phyloP scores from a whole-genome alignment of 2,888 invertebrate genomes.

The Lasioglossum lativentre region DNA sequence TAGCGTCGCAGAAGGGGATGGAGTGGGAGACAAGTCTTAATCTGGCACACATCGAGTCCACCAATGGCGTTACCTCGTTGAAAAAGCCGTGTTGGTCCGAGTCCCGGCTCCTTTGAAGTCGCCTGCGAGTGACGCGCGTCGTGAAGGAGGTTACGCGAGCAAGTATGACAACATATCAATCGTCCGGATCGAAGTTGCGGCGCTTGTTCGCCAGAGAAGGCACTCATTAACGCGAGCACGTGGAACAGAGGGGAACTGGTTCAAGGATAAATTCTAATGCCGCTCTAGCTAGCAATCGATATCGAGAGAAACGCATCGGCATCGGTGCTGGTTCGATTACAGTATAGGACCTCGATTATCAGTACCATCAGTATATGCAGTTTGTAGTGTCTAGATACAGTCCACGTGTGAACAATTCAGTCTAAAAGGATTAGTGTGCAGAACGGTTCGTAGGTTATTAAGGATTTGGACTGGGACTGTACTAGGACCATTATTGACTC shows the following conservation, averaged over 20 bases:
- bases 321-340: too few species aligned
- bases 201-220: constrained; percentile 8
- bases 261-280: constrained; percentile 57
- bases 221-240: constrained; percentile 34
- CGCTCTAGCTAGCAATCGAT: constrained; percentile 43
- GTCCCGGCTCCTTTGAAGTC: constrained; percentile 21
- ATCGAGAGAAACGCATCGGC: constrained; percentile 36
- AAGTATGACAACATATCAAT: constrained; percentile 26
- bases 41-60: neutral
- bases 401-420: too few species aligned
- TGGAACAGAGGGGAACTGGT: constrained; percentile 40
- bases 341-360: too few species aligned
- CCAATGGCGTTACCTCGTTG: neutral
- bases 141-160: constrained; percentile 1
- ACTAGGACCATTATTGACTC: too few species aligned
- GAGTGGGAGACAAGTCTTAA: too few species aligned
- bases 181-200: constrained; percentile 6
- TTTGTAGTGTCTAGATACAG: too few species aligned
- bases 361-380: too few species aligned
- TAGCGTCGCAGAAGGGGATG: too few species aligned
- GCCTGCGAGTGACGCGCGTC: neutral
- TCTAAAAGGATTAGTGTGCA: too few species aligned
- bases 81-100: neutral
- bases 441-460: too few species aligned
- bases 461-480: too few species aligned